Conservation (phyloP, 92 coral and sea anemone species). For the Phenganax stokvisi region DNA sequence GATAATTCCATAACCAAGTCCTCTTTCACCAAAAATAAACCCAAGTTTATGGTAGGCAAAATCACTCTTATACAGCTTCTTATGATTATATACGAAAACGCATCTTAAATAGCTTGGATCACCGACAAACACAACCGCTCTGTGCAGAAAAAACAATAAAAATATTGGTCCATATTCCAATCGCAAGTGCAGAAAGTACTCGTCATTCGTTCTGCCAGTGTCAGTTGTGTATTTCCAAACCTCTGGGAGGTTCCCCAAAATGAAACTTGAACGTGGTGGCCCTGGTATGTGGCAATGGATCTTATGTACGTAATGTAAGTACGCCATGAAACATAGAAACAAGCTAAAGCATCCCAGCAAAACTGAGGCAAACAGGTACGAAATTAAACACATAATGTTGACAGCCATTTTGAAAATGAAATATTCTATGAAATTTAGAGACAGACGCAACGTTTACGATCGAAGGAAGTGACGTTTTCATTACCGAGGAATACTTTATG, state of each 20-base stretch:
- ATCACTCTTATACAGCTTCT: neutral
- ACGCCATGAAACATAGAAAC: neutral
- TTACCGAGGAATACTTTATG: too few relatives aligned
- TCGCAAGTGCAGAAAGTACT: neutral
- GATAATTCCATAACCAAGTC: neutral
- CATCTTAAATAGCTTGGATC: neutral
- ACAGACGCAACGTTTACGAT: too few relatives aligned
- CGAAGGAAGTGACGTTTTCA: too few relatives aligned
- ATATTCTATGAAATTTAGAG: too few relatives aligned
- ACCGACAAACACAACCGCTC: neutral
- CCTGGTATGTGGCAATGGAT: conserved; percentile 9
- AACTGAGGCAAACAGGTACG: neutral
- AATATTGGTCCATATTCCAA: conserved; percentile 4
- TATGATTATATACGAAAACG: neutral
- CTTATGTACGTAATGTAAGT: neutral
- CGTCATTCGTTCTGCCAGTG: neutral
- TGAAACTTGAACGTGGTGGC: conserved; percentile 21
- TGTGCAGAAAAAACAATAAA: neutral
- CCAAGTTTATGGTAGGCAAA: neutral
- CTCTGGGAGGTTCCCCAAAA: conserved; percentile 2
- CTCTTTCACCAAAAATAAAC: conserved; percentile 7
- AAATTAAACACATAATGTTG: neutral
- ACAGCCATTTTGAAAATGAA: neutral
- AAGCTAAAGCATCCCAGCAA: neutral
- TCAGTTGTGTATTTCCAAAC: neutral